Percentiles rank a stretch among this genome's conserved stretches.
Evolutionary conservation across 2,797 vertebrate species (phyloP).

Genomic region (Manis crassicaudata): DNA sequence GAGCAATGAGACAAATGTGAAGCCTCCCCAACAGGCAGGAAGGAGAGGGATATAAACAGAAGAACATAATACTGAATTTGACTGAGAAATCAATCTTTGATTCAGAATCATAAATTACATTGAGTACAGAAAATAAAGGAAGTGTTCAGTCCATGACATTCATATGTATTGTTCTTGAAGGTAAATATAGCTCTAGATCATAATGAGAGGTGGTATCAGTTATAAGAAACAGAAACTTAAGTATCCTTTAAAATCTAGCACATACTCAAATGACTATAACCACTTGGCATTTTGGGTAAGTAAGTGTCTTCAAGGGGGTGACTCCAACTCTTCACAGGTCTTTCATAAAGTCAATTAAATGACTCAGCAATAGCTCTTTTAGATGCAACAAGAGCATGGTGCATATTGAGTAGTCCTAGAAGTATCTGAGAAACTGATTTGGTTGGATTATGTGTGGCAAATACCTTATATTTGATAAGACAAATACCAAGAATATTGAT

Average conservation of each 20-base stretch:
- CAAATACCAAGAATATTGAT: neutral
- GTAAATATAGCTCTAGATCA: neutral
- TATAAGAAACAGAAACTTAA: neutral
- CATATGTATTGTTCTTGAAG: neutral
- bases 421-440: neutral
- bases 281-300: neutral
- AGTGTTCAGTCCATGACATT: neutral
- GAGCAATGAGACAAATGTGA: neutral
- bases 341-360: neutral
- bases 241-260: neutral
- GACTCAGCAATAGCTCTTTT: neutral
- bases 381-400: neutral
- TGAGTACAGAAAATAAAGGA: neutral
- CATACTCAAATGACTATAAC: neutral
- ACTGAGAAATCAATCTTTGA: neutral
- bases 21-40: neutral
- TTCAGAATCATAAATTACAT: neutral
- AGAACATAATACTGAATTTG: neutral
- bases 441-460: neutral
- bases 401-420: neutral
- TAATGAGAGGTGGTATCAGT: neutral
- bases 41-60: neutral
- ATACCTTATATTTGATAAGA: neutral
- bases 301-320: neutral
- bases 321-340: neutral